phyloP scores from a whole-genome alignment of 2,797 vertebrate genomes.

The Ataeniobius toweri region DNA sequence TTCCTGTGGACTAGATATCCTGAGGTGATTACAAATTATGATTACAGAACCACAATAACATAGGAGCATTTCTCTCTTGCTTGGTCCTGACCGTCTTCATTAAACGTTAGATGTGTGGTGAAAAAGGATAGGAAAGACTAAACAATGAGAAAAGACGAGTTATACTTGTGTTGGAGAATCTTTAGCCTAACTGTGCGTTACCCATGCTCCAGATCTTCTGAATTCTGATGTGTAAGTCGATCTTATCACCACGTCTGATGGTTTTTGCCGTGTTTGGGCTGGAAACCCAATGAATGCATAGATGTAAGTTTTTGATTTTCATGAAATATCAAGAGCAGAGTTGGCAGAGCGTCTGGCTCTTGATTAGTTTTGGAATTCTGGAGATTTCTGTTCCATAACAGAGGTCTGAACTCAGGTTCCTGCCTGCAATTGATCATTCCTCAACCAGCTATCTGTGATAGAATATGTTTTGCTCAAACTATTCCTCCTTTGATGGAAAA shows the following conservation, averaged over 20 bases:
- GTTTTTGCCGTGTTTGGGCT: not conserved
- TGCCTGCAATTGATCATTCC: not conserved
- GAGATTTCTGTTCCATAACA: not conserved
- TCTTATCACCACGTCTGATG: not conserved
- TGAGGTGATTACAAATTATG: not conserved
- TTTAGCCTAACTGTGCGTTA: not conserved
- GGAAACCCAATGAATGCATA: not conserved
- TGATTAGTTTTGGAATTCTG: not conserved
- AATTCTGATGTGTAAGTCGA: not conserved
- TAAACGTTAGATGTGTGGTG: not conserved
- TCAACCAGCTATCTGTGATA: not conserved
- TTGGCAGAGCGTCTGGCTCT: not conserved
- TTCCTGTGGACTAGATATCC: not conserved
- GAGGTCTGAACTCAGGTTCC: not conserved
- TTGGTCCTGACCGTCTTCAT: not conserved
- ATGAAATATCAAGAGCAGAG: not conserved
- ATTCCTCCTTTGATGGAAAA: not conserved
- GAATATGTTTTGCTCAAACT: no score
- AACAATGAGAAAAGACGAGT: not conserved
- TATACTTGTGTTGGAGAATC: not conserved
- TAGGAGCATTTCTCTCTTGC: not conserved
- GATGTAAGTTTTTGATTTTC: not conserved
- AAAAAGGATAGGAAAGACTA: not conserved
- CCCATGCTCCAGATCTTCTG: not conserved
- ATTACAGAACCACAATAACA: not conserved